Evolutionary conservation across 35 echinoderm and acorn worm genomes (phyloP), one percentile per base, ranked within the genome.

Genomic region (Stichopus chloronotus): DNA sequence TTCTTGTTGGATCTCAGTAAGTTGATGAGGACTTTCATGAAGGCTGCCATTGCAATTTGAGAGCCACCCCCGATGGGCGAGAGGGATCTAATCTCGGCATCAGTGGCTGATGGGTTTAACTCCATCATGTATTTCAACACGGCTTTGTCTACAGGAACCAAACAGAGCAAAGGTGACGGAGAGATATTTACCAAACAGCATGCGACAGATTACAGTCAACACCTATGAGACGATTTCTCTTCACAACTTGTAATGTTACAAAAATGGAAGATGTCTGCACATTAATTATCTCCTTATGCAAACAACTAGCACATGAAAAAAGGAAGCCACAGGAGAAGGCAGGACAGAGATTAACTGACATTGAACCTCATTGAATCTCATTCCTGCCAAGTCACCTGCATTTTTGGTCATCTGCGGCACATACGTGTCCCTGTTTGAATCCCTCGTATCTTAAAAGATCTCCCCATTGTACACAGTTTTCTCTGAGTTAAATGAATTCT

Each of bases 61-160:
- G 97, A 99, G 8, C 97, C 97, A 17, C 95, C 95, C 1, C 94
- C 97, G 19, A 96, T 24, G 9, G 93, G 95, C 1, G 93, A 57
- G 8, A 99, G 53, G 23, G 93, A 94, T 19, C 97, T 86, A 6
- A 99, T 20, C 78, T 99, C 95, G 4, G 88, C 55, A 86, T 99
- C 97, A 79, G 94, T 93, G 54, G 87, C 86, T 53, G 95, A 99
- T 63, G 97, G 97, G 14, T 90, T 91, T 68, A 96, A 58, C 20
- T 84, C 59, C 84, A 94, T 96, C 68, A 99, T 43, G 14, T 88
- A 93, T 6, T 82, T 78, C 87, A 99, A 13, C 1, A 99, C 89
- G 8, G 78, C 54, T 74, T 87, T 61, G 93, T 93, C 97, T 99
- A 90, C 23, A 63, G 72, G 22, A 12, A 83, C 9, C 30, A 43